Base-by-base conservation (phyloP, 2,113 vertebrate species). In the Sorex araneus region DNA sequence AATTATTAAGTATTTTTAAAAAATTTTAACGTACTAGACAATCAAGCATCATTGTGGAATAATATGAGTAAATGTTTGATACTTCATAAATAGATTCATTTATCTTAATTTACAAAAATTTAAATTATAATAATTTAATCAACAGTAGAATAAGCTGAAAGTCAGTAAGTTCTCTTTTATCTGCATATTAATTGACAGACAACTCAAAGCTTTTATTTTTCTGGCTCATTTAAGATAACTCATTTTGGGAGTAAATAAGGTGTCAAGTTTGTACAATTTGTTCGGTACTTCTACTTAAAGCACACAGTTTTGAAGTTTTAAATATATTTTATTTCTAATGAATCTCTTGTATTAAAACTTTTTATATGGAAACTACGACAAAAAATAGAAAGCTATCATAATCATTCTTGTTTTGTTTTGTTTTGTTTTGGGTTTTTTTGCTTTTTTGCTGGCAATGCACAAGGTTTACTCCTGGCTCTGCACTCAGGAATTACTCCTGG, bases 51-150 rank as follows among this genome's bases (percentile, higher is more conserved):
- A 96, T 94, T 97, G 97, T 95, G 91, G 90, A 94, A 92, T 97
- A 97, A 97, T 96, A 81, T 95, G 93, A 96, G 95, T 97, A 97
- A 97, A 92, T 94, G 92, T 96, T 96, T 95, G 76, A 96, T 96
- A 1, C 0, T 93, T 97, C 95, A 92, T 88, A 97, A 97, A 96
- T 70, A 96, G 34, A 97, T 97, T 96, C 40, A 97, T 97, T 97
- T 84, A 96, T 97, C 96, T 98, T 98, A 66, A 97, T 98, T 97
- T 97, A 96, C 94, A 71, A 94, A 96, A 96, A 97, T 97, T 97
- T 94, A 97, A 97, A 91, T 95, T 94, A 91, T 95, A 84, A 94
- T 96, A 96, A 97, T 97, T 97, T 96, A 97, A 94, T 91, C 96
- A 94, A 96, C 30, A 95, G 3, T 7, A 97, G 92, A 91, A n/a